Evolutionary conservation across 2,113 vertebrate genomes (phyloP), one percentile per base, ranked within the genome.

Genomic region (Gavialis gangeticus): DNA sequence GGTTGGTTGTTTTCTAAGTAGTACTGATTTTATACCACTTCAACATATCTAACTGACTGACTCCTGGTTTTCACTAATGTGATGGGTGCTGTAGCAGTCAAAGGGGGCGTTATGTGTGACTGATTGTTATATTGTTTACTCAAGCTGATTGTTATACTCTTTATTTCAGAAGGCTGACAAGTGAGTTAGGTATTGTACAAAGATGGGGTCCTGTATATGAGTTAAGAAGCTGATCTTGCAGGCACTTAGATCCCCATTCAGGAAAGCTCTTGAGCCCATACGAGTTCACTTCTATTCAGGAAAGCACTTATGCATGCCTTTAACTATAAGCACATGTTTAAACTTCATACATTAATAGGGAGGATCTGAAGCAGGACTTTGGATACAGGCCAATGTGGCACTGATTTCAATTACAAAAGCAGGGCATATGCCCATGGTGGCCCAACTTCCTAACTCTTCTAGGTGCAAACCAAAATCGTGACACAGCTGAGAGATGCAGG

Each of bases 281-380:
- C 78, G 63, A 79, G 21, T 85, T 91, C 1, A 46, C 64, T 55
- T 13, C 73, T 76, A 34, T 54, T 93, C 63, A 91, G 67, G 76
- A 94, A 90, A 93, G 75, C 71, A 87, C 16, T 12, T 46, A 92
- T 90, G 63, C 63, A 85, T 34, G 3, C 63, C 34, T 82, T 92
- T 91, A 94, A 57, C 73, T 60, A 2, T 84, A 84, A 91, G 86
- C 88, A 84, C 28, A 84, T 83, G 89, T 89, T 75, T 82, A 79
- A 79, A 58, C 34, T 56, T 80, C 54, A 90, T 86, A 88, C 25
- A 54, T 76, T n/a, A 24, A 85, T 81, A 94, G 71, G 24, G 16
- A 60, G 76, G 16, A 57, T 94, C 54, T 86, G 67, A 92, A 71
- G 2, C 71, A 46, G 21, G 34, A 56, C 28, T 0, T 0, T 89